Base-by-base conservation (phyloP, 2,888 invertebrate genomes). In the Caenorhabditis sp. region DNA sequence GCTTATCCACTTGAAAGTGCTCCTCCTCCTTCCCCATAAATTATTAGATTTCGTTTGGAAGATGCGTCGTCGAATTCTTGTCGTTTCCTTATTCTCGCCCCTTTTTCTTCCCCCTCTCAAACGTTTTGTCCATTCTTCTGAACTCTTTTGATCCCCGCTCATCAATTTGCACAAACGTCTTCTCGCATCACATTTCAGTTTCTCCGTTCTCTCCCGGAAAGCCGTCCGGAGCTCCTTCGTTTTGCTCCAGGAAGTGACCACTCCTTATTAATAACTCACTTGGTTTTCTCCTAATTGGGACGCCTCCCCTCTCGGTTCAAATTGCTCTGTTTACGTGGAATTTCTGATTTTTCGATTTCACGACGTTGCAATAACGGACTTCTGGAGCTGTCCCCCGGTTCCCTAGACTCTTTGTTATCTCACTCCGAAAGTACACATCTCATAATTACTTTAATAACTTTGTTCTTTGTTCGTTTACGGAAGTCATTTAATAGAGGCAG, bases 11-110 rank as follows among this genome's bases (percentile, higher is more conserved):
- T 52, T 22, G 20, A 35, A 39, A 52, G 24, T 46, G 32, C 15
- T 17, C 6, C 35, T 24, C 32, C 15, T 46, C 46, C 24, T 35
- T 26, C 46, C n/a, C n/a, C 53, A 70, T 61, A 46, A 70, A 61
- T 61, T 53, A 61, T 70, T 70, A 61, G 61, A 70, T 61, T 70
- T 59, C 30, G 59, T 66, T 66, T 58, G 59, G 52, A 68, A 59
- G 58, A 59, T 52, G 63, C 50, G 35, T 35, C 35, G 41, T 58
- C 27, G 48, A 30, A 32, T 45, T 20, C 20, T 24, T 48, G 2
- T 62, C 62, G 41, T 13, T 46, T 55, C 55, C 52, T 30, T 43
- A 37, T 52, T 61, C 50, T n/a, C 32, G 9, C 27, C 13, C 15
- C 13, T 17, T 13, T 27, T 26, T 55, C 43, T 56, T 20, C 37